phyloP scores from a whole-genome alignment of 2,113 vertebrate genomes.

The Anthoscopus minutus region DNA sequence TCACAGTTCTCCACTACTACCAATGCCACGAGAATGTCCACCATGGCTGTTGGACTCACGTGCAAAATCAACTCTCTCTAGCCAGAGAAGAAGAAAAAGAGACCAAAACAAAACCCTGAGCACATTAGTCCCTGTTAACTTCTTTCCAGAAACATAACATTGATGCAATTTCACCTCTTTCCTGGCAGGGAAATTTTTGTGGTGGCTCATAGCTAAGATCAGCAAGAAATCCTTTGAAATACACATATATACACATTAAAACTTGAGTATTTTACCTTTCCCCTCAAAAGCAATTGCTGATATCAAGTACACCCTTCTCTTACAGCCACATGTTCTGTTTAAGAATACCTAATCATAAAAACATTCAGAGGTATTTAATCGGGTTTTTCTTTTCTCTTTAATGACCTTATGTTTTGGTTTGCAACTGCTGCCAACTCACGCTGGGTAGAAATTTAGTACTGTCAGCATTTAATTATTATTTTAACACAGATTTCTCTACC shows the following conservation, averaged over 20 bases:
- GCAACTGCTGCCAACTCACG: slow-evolving; percentile 68
- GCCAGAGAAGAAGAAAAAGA: neutral
- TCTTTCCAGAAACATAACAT: neutral
- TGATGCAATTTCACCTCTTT: neutral
- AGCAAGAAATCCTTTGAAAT: slow-evolving; percentile 46
- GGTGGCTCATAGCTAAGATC: slow-evolving; percentile 19
- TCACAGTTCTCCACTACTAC: neutral
- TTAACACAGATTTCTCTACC: slow-evolving; percentile 72
- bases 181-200: slow-evolving; percentile 1
- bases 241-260: neutral
- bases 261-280: slow-evolving; percentile 47
- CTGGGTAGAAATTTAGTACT: slow-evolving; percentile 73
- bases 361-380: slow-evolving; percentile 69
- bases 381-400: slow-evolving; percentile 47
- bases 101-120: neutral
- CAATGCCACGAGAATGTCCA: neutral
- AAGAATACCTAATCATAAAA: slow-evolving; percentile 71
- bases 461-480: slow-evolving; percentile 82
- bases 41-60: neutral
- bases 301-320: slow-evolving; percentile 69
- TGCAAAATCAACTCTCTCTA: neutral
- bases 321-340: slow-evolving; percentile 60
- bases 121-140: neutral
- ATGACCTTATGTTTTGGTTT: slow-evolving; percentile 73
- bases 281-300: slow-evolving; percentile 54